A percentile compares a stretch with the other conserved stretches of the same genome.
phyloP scores from a whole-genome alignment of 1,140 invertebrate genomes.

The Cyrtorhinus lividipennis region DNA sequence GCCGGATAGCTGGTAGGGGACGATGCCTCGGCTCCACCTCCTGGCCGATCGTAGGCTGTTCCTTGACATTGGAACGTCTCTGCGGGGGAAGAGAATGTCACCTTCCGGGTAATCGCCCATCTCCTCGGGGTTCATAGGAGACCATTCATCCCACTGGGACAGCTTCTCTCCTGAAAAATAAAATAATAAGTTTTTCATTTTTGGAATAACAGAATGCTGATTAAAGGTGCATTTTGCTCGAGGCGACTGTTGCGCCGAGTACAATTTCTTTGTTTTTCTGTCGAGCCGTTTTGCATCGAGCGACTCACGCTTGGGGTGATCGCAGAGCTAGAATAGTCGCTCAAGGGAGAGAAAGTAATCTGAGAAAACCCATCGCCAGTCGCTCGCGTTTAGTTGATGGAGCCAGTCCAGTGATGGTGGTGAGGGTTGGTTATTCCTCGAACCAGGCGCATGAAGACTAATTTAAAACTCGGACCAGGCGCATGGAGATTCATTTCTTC shows the following conservation, averaged over 20 bases:
- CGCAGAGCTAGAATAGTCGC: too few relatives aligned
- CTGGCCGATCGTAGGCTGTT: conserved; percentile 45
- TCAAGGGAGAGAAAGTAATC: background rate
- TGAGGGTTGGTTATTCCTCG: too few relatives aligned
- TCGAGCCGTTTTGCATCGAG: too few relatives aligned
- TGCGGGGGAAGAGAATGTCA: conserved; percentile 48
- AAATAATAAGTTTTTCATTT: background rate
- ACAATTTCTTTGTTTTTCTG: background rate
- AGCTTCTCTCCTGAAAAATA: conserved; percentile 30
- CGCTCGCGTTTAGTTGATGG: too few relatives aligned
- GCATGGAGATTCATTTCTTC: too few relatives aligned
- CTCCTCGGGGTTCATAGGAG: conserved; percentile 52
- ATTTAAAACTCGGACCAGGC: too few relatives aligned
- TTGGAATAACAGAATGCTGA: too few relatives aligned
- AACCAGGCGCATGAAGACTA: too few relatives aligned
- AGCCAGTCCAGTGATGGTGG: background rate
- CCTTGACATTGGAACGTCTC: conserved; percentile 26
- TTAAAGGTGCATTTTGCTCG: too few relatives aligned
- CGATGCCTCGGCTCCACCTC: conserved; percentile 47
- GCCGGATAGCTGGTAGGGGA: conserved; percentile 53
- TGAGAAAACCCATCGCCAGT: background rate
- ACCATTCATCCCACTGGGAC: conserved; percentile 38
- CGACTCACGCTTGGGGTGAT: background rate
- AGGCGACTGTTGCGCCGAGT: background rate
- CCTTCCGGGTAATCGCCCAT: conserved; percentile 54